Evolutionary conservation across 2,888 invertebrate species (phyloP).

Genomic region (Anagyrus pseudococci): DNA sequence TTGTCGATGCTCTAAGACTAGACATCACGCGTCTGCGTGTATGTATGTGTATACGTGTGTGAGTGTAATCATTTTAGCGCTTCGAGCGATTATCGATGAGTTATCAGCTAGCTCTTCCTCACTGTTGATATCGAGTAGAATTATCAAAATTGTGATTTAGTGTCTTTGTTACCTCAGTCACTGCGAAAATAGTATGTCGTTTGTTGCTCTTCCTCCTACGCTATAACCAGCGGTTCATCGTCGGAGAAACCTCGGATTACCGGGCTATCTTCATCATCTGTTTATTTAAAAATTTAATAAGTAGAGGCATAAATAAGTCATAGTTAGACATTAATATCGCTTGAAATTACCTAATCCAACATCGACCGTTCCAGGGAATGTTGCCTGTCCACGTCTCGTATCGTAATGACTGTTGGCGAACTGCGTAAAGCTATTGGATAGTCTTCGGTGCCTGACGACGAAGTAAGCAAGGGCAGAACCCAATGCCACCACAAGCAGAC

Average conservation of each 20-base stretch:
- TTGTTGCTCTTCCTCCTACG: constrained; percentile 64
- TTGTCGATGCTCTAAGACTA: constrained; percentile 39
- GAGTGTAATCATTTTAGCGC: constrained; percentile 32
- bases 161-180: background rate
- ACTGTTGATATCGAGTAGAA: background rate
- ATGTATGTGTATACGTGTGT: background rate
- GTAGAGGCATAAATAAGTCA: too few relatives aligned
- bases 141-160: too few relatives aligned
- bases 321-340: background rate
- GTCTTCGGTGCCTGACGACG: constrained; percentile 73
- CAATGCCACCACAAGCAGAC: constrained; percentile 66
- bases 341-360: constrained; percentile 68
- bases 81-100: constrained; percentile 31
- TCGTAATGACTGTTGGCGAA: constrained; percentile 88
- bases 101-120: background rate
- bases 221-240: constrained; percentile 92
- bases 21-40: constrained; percentile 30
- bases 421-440: constrained; percentile 79
- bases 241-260: constrained; percentile 91
- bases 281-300: too few relatives aligned
- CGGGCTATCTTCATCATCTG: constrained; percentile 86
- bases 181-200: background rate
- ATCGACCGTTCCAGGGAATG: constrained; percentile 73
- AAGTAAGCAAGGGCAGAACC: constrained; percentile 70
- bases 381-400: constrained; percentile 84